Evolutionary conservation across 2,888 invertebrate species (phyloP).

Genomic region (Cynaeus angustus): DNA sequence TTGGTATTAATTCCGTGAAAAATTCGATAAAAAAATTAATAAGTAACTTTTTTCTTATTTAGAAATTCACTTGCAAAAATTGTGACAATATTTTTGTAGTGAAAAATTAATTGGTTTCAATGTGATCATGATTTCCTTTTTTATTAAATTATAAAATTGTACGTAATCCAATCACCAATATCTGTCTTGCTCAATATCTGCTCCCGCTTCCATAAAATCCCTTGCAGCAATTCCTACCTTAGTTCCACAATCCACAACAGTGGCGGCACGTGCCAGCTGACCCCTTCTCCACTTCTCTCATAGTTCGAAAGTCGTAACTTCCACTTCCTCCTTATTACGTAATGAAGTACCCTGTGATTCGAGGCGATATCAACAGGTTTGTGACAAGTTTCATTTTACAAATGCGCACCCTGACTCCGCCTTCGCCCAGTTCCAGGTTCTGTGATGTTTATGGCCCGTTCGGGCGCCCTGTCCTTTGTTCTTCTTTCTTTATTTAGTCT

Average conservation of each 20-base stretch:
- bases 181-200: too few relatives aligned
- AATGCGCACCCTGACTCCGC: constrained; percentile 62
- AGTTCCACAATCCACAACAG: not conserved
- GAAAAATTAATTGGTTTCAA: too few relatives aligned
- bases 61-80: too few relatives aligned
- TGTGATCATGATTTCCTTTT: too few relatives aligned
- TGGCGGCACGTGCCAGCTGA: constrained; percentile 28
- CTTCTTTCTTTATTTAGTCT: constrained; percentile 50
- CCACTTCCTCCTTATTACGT: constrained; percentile 39
- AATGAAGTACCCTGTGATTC: constrained; percentile 50
- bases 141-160: too few relatives aligned
- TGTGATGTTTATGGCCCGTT: constrained; percentile 58
- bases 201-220: too few relatives aligned
- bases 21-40: too few relatives aligned
- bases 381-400: constrained; percentile 59
- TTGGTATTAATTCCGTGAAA: too few relatives aligned
- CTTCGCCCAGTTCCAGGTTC: constrained; percentile 57
- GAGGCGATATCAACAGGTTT: constrained; percentile 51
- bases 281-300: constrained; percentile 33
- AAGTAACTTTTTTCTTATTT: too few relatives aligned
- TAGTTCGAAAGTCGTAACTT: constrained; percentile 23
- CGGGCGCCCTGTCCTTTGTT: constrained; percentile 58
- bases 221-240: too few relatives aligned
- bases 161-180: too few relatives aligned
- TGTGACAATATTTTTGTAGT: too few relatives aligned